Conservation (phyloP, 35 echinoderm and acorn worm genomes). For the Acanthaster planci region DNA sequence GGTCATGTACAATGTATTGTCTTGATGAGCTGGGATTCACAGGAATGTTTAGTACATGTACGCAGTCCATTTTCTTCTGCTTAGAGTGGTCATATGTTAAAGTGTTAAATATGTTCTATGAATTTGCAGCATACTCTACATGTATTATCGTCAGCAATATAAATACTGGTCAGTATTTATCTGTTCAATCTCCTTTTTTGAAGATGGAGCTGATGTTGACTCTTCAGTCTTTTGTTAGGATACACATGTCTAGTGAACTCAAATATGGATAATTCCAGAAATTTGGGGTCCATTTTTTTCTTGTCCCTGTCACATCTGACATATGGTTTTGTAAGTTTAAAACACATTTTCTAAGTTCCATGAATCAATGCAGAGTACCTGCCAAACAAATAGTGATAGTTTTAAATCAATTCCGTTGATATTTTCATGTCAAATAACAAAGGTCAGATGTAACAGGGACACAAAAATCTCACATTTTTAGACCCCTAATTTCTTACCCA, state of each 20-base stretch:
- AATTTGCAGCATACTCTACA: slow-evolving; percentile 61
- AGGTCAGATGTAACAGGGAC: too few relatives aligned
- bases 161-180: slow-evolving; percentile 54
- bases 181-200: slow-evolving; percentile 56
- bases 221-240: slow-evolving; percentile 55
- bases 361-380: too few relatives aligned
- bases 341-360: too few relatives aligned
- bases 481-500: too few relatives aligned
- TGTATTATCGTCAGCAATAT: slow-evolving; percentile 55
- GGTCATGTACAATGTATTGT: slow-evolving; percentile 35
- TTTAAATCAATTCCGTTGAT: too few relatives aligned
- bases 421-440: too few relatives aligned
- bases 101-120: slow-evolving; percentile 57
- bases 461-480: too few relatives aligned
- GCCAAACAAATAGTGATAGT: too few relatives aligned
- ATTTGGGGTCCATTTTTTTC: too few relatives aligned
- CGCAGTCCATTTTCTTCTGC: slow-evolving; percentile 62
- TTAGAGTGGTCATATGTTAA: slow-evolving; percentile 53
- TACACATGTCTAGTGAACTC: slow-evolving; percentile 27
- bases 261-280: too few relatives aligned
- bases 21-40: slow-evolving; percentile 53
- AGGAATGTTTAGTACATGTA: slow-evolving; percentile 43
- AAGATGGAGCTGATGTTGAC: slow-evolving; percentile 69
- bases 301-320: too few relatives aligned
- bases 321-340: too few relatives aligned